These are phyloP conservation scores for Plodia interpunctella DNA, from an alignment of 1,140 invertebrate species.

Conservation along the genomic window DNA sequence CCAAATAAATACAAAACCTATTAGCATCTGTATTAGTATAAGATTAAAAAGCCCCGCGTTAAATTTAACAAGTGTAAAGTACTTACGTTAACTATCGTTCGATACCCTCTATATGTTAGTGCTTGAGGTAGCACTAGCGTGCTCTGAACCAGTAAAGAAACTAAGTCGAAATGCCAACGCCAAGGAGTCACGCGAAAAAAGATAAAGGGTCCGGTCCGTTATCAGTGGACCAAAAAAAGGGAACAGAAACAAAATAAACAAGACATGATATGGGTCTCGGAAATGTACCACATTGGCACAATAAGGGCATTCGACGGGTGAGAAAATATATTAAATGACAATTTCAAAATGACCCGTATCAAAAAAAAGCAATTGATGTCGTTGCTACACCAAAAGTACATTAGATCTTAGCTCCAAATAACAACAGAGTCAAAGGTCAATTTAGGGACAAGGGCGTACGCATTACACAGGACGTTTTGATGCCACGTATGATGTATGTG, in stretches of 20 bases:
- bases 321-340: no score
- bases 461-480: background rate
- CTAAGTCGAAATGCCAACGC: background rate
- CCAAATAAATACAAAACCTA: no score
- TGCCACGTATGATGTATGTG: background rate
- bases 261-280: no score
- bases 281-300: no score
- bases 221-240: no score
- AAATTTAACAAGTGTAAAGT: no score
- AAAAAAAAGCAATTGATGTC: no score
- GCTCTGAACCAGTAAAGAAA: background rate
- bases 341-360: no score
- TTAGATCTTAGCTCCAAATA: background rate
- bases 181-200: constrained; percentile 11
- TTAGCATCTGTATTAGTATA: no score
- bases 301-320: no score
- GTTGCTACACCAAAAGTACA: background rate
- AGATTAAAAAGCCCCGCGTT: no score
- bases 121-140: background rate
- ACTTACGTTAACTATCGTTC: background rate
- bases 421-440: background rate
- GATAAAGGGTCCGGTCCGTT: constrained; percentile 1
- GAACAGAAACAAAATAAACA: no score
- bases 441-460: background rate
- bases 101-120: background rate